These are phyloP conservation scores for Phrynocephalus vlangalii DNA, from an alignment of 2,797 vertebrate species.

Conservation along the genomic window DNA sequence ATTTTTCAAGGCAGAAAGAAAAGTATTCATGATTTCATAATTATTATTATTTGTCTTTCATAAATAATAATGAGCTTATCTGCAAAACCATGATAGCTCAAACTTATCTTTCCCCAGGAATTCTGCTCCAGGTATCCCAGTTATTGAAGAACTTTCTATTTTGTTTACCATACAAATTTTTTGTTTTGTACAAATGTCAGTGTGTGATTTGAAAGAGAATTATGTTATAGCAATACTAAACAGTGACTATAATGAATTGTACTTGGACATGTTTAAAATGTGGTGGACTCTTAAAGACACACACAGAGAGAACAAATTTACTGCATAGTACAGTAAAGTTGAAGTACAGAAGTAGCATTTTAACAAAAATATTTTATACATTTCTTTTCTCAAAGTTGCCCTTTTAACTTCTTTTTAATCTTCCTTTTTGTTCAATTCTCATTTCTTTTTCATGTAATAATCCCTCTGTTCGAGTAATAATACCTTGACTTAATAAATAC, in stretches of 20 bases:
- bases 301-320: not conserved
- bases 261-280: not conserved
- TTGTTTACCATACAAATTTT: conserved; percentile 18
- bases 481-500: not conserved
- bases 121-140: not conserved
- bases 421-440: not conserved
- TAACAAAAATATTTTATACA: not conserved
- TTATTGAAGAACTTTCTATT: conserved; percentile 21
- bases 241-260: conserved; percentile 12
- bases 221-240: not conserved
- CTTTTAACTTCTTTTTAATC: not conserved
- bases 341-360: conserved; percentile 16
- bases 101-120: conserved; percentile 23
- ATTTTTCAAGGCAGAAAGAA: conserved; percentile 42
- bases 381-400: not conserved
- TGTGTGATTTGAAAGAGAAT: conserved; percentile 25
- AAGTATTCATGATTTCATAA: conserved; percentile 30
- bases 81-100: not conserved
- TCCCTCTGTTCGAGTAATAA: not conserved
- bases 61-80: conserved; percentile 36
- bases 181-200: conserved; percentile 8
- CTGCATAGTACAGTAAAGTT: not conserved
- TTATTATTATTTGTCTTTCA: conserved; percentile 38
- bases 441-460: not conserved
- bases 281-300: not conserved